Base-by-base conservation (phyloP, 2,797 vertebrate species). In the Aratinga solstitialis region DNA sequence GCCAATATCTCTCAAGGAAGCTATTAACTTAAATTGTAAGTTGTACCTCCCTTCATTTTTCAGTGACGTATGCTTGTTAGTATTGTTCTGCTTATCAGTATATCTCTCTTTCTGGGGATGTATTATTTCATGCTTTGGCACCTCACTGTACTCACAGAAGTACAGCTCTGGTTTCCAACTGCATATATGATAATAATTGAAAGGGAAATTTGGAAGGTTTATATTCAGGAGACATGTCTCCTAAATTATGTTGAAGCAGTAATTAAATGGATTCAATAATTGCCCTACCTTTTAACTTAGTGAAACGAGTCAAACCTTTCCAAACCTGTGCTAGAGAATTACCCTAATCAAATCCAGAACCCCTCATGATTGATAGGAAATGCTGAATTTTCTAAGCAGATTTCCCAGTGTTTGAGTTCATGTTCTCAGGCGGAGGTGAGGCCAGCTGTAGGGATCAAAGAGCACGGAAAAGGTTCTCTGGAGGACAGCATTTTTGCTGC, bases 31-130 rank as follows among this genome's bases (percentile, higher is more conserved):
- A 17, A 82, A 67, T 3, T 66, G 21, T 68, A 77, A 56, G 8
- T 74, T 84, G 19, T 61, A 43, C 40, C 59, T 95, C 54, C 74
- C 50, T 83, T 96, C 71, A 62, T 90, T 96, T 95, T 87, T 89
- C 71, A 90, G 15, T 77, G 85, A 67, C 1, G 3, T 34, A 30
- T 19, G 8, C 23, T 82, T 94, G 43, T 86, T 93, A 19, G 76
- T 92, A 85, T 76, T 59, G 5, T 79, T 94, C 74, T 82, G 48
- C 87, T 95, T 96, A 97, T 95, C 89, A 82, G 71, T 73, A 11
- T 32, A 61, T 86, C 80, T 95, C 48, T 84, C 38, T 92, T 94
- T 73, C 67, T 92, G 72, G 50, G 34, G 10, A 45, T 43, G 42
- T 18, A 43, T 89, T 91, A 89, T 91, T 89, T 94, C 93, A 89